A percentile compares a stretch with the other conserved stretches of the same genome.
Evolutionary conservation across 2,797 vertebrate genomes (phyloP).

Genomic region (Gallinago stenura): DNA sequence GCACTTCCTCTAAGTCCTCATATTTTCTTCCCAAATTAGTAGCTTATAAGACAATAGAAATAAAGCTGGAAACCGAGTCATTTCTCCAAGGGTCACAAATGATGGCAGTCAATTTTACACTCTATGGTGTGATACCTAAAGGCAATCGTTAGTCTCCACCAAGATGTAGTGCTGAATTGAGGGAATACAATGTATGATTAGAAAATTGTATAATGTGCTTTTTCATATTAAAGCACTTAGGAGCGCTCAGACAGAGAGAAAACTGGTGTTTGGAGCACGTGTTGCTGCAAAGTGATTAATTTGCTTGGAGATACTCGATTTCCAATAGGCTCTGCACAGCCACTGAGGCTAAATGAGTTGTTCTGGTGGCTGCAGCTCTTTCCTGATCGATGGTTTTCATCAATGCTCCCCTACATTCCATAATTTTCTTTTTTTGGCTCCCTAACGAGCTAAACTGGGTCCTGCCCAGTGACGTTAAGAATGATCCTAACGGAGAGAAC

Average conservation of each 20-base stretch:
- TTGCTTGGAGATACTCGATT: background rate
- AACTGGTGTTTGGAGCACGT: background rate
- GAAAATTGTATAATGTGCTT: background rate
- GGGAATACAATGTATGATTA: background rate
- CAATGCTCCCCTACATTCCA: background rate
- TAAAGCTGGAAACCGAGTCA: background rate
- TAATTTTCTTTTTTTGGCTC: conserved; percentile 1
- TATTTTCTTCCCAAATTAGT: background rate
- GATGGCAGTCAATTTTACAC: background rate
- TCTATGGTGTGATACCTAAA: background rate
- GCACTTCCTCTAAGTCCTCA: background rate
- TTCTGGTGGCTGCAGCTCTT: background rate
- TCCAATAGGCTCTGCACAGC: background rate
- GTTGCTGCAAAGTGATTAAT: background rate
- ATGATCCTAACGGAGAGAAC: background rate
- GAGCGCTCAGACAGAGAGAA: rapidly evolving
- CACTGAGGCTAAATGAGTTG: background rate
- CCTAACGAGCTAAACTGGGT: background rate
- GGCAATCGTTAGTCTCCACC: background rate
- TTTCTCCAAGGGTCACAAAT: background rate
- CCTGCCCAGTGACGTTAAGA: background rate
- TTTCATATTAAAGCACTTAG: background rate
- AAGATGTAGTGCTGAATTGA: background rate
- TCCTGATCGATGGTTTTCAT: background rate
- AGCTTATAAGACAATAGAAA: background rate